Conservation (phyloP, 1,140 invertebrate genomes). For the Araneus ventricosus region DNA sequence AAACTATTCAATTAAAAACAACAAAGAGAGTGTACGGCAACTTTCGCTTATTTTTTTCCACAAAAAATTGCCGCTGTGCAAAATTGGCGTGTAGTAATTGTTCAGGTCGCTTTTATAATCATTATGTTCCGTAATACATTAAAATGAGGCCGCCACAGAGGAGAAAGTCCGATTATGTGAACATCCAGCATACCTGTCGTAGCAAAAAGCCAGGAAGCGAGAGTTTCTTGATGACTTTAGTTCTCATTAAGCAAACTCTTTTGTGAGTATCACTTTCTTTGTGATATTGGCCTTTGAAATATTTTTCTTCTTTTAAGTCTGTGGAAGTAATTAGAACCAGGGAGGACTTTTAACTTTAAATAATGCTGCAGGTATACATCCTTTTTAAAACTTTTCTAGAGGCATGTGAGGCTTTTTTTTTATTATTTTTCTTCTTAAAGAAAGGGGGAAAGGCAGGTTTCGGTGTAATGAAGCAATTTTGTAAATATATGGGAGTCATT, state of each 20-base stretch:
- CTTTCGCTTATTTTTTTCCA: constrained; percentile 10
- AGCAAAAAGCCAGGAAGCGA: neutral
- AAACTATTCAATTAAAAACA: constrained; percentile 72
- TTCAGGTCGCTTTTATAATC: constrained; percentile 64
- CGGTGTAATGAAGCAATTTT: constrained; percentile 45
- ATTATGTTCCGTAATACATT: constrained; percentile 42
- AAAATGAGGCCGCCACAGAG: constrained; percentile 17
- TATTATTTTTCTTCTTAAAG: constrained; percentile 13
- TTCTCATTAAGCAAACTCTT: constrained; percentile 31
- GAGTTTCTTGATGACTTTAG: constrained; percentile 51
- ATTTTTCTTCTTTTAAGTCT: constrained; percentile 1
- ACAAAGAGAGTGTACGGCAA: constrained; percentile 52
- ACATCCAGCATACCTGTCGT: constrained; percentile 47
- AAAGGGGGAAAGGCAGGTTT: neutral
- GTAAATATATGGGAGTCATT: constrained; percentile 47
- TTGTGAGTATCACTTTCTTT: constrained; percentile 66
- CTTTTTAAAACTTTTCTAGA: constrained; percentile 18
- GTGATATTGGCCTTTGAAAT: constrained; percentile 59
- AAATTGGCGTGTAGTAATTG: constrained; percentile 67
- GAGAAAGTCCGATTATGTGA: constrained; percentile 27
- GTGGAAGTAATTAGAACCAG: constrained; percentile 54
- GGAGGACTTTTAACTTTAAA: constrained; percentile 48
- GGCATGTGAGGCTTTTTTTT: neutral
- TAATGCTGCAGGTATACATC: neutral
- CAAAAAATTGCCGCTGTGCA: neutral